Conservation (phyloP, 1,140 invertebrate genomes). For the Parasteatoda tepidariorum region DNA sequence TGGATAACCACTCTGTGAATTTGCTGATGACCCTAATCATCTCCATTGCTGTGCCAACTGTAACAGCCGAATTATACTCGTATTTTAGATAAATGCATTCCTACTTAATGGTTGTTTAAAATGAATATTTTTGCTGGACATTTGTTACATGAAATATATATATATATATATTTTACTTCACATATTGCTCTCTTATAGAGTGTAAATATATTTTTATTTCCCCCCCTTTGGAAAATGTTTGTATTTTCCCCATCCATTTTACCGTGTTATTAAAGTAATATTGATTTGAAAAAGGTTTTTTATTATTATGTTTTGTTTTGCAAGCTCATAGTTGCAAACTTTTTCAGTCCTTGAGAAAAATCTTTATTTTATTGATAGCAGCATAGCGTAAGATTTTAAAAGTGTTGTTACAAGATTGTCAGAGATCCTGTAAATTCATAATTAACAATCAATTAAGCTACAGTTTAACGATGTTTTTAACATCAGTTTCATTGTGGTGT, state of each 20-base stretch:
- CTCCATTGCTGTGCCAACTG: constrained; percentile 76
- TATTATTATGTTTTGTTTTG: no score
- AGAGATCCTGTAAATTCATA: no score
- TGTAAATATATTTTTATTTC: neutral
- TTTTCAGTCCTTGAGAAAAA: no score
- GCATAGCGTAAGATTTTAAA: no score
- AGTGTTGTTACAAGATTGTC: no score
- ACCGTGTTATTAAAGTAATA: neutral
- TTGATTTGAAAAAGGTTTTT: neutral
- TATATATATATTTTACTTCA: neutral
- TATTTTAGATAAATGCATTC: constrained; percentile 20
- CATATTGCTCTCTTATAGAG: neutral
- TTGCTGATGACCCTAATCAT: constrained; percentile 83
- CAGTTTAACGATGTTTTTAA: no score
- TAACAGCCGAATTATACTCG: constrained; percentile 14
- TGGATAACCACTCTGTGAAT: constrained; percentile 94
- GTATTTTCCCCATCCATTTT: neutral
- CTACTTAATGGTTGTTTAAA: constrained; percentile 9
- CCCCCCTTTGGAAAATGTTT: neutral
- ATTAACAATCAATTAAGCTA: no score
- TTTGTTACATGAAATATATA: constrained; percentile 7
- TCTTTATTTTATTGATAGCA: no score
- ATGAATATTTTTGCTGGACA: constrained; percentile 32
- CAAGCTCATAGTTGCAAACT: no score
- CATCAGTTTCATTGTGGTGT: no score